phyloP scores from a whole-genome alignment of 2,113 vertebrate species.

The Brachyhypopomus gauderio region DNA sequence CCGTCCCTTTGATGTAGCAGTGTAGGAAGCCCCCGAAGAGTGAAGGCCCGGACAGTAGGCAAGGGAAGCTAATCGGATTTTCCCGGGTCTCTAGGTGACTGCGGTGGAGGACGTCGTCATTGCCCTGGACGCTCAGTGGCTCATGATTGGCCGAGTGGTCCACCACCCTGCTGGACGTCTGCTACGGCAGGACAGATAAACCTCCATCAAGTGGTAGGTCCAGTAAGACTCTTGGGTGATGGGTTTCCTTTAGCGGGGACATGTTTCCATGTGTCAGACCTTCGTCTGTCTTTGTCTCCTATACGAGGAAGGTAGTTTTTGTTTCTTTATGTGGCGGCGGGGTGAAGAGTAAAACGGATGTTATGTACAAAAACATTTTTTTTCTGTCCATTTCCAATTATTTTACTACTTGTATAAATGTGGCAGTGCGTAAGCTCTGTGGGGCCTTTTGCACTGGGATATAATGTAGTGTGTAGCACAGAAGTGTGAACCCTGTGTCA shows the following conservation, averaged over 20 bases:
- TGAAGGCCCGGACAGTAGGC: conserved; percentile 28
- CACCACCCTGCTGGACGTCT: conserved; percentile 63
- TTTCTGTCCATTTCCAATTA: background rate
- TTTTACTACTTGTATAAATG: too few species aligned
- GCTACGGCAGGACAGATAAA: conserved; percentile 62
- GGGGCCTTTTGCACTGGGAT: too few species aligned
- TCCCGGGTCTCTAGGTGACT: conserved; percentile 52
- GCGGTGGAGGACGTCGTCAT: conserved; percentile 57
- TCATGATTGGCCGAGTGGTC: conserved; percentile 57
- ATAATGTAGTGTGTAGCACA: too few species aligned
- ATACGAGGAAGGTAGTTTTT: conserved; percentile 26
- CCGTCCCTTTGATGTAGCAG: conserved; percentile 35
- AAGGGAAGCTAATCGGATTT: conserved; percentile 35
- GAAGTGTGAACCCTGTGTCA: too few species aligned
- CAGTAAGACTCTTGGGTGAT: conserved; percentile 23
- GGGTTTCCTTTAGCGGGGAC: conserved; percentile 19
- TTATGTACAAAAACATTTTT: background rate
- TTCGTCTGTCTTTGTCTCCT: conserved; percentile 27
- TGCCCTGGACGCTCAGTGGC: conserved; percentile 58
- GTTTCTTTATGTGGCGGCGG: background rate
- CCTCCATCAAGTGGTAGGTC: conserved; percentile 58
- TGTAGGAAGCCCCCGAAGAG: conserved; percentile 23
- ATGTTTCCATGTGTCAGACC: conserved; percentile 20
- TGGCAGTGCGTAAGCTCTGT: too few species aligned
- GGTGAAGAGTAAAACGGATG: background rate